phyloP scores from a whole-genome alignment of 2,797 vertebrate genomes.

The Dryobates pubescens region DNA sequence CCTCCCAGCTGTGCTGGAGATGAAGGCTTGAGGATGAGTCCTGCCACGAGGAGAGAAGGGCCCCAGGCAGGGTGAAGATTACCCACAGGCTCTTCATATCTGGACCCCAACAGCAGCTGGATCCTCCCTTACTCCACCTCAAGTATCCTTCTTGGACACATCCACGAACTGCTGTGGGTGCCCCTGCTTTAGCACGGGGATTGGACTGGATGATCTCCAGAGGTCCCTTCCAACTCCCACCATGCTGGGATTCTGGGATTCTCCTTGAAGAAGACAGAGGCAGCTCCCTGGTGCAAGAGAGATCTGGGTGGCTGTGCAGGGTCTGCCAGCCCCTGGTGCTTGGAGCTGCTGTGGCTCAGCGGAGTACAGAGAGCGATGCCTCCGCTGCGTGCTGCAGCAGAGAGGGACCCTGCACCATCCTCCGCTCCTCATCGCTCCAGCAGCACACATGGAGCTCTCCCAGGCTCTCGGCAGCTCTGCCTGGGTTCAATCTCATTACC shows the following conservation, averaged over 20 bases:
- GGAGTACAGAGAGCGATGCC: neutral
- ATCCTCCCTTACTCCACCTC: neutral
- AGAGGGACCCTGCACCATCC: neutral
- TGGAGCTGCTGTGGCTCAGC: neutral
- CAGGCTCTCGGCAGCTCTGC: neutral
- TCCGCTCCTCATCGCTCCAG: neutral
- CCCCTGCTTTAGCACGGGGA: too few species aligned
- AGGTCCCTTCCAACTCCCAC: too few species aligned
- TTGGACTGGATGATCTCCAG: too few species aligned
- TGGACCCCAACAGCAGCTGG: accelerated
- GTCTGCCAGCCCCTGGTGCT: accelerated
- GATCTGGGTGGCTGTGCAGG: accelerated
- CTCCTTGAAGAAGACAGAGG: neutral
- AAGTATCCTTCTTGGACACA: neutral
- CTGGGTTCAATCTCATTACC: constrained; percentile 61
- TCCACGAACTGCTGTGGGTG: too few species aligned
- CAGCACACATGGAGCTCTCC: neutral
- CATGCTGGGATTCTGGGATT: too few species aligned
- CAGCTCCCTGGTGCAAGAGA: accelerated
- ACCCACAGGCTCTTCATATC: neutral
- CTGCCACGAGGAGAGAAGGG: neutral
- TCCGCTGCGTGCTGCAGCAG: neutral
- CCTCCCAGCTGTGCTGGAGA: neutral
- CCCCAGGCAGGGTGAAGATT: neutral
- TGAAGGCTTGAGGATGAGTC: neutral